phyloP scores from a whole-genome alignment of 1,140 invertebrate genomes.

The Phenacoccus solenopsis region DNA sequence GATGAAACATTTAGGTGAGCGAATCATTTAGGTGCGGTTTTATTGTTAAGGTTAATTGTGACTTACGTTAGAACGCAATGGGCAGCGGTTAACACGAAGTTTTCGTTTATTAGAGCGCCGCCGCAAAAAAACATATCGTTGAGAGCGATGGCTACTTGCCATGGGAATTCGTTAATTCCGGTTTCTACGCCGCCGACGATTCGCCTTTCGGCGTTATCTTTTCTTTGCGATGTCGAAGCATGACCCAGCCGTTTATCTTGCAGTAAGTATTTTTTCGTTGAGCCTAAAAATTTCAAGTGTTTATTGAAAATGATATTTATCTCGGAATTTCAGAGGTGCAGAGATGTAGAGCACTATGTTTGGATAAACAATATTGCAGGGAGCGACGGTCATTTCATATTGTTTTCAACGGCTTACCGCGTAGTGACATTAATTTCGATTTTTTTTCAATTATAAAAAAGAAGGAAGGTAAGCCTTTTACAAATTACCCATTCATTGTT shows the following conservation, averaged over 20 bases:
- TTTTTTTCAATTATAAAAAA: no score
- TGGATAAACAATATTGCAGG: no score
- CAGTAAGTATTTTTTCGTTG: not conserved
- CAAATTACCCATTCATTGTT: no score
- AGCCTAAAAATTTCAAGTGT: not conserved
- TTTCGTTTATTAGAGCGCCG: constrained; percentile 44
- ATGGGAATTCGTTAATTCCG: constrained; percentile 39
- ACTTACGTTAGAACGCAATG: constrained; percentile 50
- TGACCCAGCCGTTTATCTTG: not conserved
- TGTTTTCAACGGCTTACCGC: no score
- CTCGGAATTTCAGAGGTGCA: not conserved
- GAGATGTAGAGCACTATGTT: no score
- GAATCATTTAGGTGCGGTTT: not conserved
- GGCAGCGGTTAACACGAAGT: constrained; percentile 46
- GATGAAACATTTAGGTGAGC: not conserved
- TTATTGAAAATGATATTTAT: not conserved
- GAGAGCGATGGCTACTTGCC: constrained; percentile 38
- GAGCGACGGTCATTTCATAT: no score
- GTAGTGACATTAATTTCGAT: no score
- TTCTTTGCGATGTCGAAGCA: not conserved
- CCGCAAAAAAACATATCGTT: constrained; percentile 45
- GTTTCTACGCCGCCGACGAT: constrained; percentile 40
- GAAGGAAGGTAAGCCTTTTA: no score
- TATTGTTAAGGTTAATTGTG: not conserved
- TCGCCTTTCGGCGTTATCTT: constrained; percentile 42